Evolutionary conservation across 2,888 invertebrate genomes (phyloP), one percentile per base, ranked within the genome.

Genomic region (Camponotus fellah): DNA sequence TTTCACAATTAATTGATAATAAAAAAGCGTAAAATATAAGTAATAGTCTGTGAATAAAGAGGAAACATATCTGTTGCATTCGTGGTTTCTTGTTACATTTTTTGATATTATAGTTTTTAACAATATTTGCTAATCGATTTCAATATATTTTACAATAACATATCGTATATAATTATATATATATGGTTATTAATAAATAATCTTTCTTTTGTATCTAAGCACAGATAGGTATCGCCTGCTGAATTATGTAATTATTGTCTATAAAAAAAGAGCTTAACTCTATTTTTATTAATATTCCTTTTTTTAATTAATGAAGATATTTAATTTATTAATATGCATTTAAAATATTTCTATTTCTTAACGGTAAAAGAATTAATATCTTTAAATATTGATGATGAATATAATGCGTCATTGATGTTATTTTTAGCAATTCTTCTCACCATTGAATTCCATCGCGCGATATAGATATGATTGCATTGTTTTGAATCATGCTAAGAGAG

Each of bases 401-500:
- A n/a, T 14, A 62, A 53, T 53, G 17, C 34, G 71, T 60, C 60
- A 71, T 0, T n/a, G 37, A 26, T 14, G 21, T 49, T 60, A 72
- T 68, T 85, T 64, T 21, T 62, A 60, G 26, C 12, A 75, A 65
- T 81, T 56, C 8, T n/a, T 60, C 14, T 56, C 40, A 26, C 8
- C 21, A 10, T 60, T 79, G 71, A 60, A 79, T 68, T 17, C 46
- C 46, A 69, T 79, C 60, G 69, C 14, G 68, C 26, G 43, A 21
- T 0, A 34, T 21, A 34, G n/a, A 37, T 69, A 21, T 9, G 66
- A 21, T 58, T 58, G 74, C 74, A 65, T 37, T 71, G 65, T 76
- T 69, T 69, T 56, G 60, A 62, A 53, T 80, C 71, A 49, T 12
- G 62, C 14, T 43, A 75, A 71, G 53, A 76, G 40, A 65, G 76